Base-by-base conservation (phyloP, 2,797 vertebrate species). In the Sebastiscus tertius region DNA sequence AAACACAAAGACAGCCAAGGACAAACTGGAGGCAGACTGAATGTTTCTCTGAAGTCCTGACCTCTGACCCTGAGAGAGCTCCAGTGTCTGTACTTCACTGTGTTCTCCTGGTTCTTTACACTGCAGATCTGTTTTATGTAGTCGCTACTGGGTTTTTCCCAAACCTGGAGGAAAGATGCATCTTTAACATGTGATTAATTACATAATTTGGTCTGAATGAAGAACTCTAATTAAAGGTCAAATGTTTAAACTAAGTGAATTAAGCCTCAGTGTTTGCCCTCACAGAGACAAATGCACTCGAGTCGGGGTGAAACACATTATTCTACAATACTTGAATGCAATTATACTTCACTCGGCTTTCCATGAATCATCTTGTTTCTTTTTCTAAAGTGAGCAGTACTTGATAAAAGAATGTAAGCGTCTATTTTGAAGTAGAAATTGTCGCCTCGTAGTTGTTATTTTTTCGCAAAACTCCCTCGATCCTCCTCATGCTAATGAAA, bases 401-500 rank as follows among this genome's bases (percentile, higher is more conserved):
- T 73, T 49, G 31, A 46, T 61, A 34, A n/a, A 36, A 76, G 11
- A 16, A 7, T n/a, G 33, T 6, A 5, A 31, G n/a, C 46, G 36
- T 24, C 55, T 39, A 42, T 68, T 65, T 61, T 72, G 20, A 39
- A 61, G 58, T 6, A 20, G 49, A 72, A 66, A 67, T 54, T 3
- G 9, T 63, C 65, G 34, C 83, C 62, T 72, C n/a, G 20, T 8
- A 27, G 77, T 60, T 78, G 74, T 55, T 36, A 77, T 34, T 64
- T 24, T 66, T 66, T 65, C 63, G 18, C 59, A 24, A 18, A 60
- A 65, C 83, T 75, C 88, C 69, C 73, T 72, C 81, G 36, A 2
- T 26, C 65, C 42, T 66, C 29, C 31, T 63, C 63, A 1, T 10
- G 13, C 42, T 71, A n/a, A 29, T 78, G 39, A 56, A 76, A 72